Conservation (phyloP, 2,797 vertebrate genomes). For the Miichthys miiuy region DNA sequence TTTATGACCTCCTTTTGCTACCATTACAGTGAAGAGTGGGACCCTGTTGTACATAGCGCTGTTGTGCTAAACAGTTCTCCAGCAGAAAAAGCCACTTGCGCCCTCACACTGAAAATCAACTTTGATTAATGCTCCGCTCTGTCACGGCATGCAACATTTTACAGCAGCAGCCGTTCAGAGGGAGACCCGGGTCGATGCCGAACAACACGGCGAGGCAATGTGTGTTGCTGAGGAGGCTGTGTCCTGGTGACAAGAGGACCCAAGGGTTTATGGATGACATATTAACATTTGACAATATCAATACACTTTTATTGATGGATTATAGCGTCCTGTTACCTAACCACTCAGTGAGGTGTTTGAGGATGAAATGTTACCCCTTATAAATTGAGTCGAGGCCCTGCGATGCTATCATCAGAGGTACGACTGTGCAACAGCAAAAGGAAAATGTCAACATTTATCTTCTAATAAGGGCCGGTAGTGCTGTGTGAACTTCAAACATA, state of each 20-base stretch:
- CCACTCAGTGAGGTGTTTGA: constrained; percentile 67
- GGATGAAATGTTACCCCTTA: constrained; percentile 70
- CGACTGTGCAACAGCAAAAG: constrained; percentile 48
- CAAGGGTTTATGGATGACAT: constrained; percentile 78
- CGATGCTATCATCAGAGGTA: constrained; percentile 64
- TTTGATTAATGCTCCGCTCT: constrained; percentile 80
- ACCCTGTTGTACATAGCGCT: constrained; percentile 69
- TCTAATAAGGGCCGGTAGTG: constrained; percentile 21
- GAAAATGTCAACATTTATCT: constrained; percentile 73
- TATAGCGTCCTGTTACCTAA: constrained; percentile 57
- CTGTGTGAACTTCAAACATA: constrained; percentile 50
- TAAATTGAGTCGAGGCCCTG: constrained; percentile 58
- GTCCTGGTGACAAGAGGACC: constrained; percentile 65
- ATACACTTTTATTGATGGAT: constrained; percentile 78
- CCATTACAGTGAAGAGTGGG: constrained; percentile 81
- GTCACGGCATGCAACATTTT: constrained; percentile 70
- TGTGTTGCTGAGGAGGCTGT: constrained; percentile 51
- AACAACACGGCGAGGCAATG: constrained; percentile 58
- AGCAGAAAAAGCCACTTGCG: constrained; percentile 71
- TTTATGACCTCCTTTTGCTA: constrained; percentile 85
- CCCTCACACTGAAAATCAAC: constrained; percentile 77
- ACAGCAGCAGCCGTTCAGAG: constrained; percentile 57
- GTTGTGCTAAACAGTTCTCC: constrained; percentile 83
- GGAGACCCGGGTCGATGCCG: constrained; percentile 65
- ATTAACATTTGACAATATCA: constrained; percentile 84